Conservation (phyloP, 2,888 invertebrate genomes). For the Teleogryllus oceanicus region DNA sequence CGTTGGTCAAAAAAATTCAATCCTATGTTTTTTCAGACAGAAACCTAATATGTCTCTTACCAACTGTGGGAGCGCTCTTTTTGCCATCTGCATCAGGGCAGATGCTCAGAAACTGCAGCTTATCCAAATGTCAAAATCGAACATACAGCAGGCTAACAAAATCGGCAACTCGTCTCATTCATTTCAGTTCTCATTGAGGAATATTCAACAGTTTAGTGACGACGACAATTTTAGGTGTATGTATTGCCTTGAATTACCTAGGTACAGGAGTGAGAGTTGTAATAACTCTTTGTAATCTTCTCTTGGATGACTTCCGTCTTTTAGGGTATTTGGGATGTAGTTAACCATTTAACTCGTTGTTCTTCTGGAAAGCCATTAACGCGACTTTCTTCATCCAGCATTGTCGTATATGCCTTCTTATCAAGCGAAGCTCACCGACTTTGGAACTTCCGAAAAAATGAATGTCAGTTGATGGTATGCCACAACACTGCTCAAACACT, state of each 20-base stretch:
- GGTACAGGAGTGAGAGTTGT: constrained; percentile 27
- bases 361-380: neutral
- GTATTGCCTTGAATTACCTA: neutral
- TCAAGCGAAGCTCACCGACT: constrained; percentile 26
- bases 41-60: constrained; percentile 27
- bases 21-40: constrained; percentile 21
- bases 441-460: constrained; percentile 28
- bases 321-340: neutral
- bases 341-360: neutral
- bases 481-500: constrained; percentile 28
- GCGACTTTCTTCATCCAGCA: constrained; percentile 19
- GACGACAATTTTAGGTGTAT: constrained; percentile 18
- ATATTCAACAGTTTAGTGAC: constrained; percentile 28
- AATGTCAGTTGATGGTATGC: constrained; percentile 29
- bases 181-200: constrained; percentile 26
- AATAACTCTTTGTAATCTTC: neutral
- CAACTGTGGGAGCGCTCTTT: constrained; percentile 27
- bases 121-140: constrained; percentile 27
- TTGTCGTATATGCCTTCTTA: constrained; percentile 25
- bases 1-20: constrained; percentile 24
- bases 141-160: constrained; percentile 24
- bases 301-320: constrained; percentile 24
- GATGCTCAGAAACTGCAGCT: constrained; percentile 23
- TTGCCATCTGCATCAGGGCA: constrained; percentile 26
- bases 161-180: constrained; percentile 22